phyloP scores from a whole-genome alignment of 2,797 vertebrate genomes.

The Corythornis leucogaster region DNA sequence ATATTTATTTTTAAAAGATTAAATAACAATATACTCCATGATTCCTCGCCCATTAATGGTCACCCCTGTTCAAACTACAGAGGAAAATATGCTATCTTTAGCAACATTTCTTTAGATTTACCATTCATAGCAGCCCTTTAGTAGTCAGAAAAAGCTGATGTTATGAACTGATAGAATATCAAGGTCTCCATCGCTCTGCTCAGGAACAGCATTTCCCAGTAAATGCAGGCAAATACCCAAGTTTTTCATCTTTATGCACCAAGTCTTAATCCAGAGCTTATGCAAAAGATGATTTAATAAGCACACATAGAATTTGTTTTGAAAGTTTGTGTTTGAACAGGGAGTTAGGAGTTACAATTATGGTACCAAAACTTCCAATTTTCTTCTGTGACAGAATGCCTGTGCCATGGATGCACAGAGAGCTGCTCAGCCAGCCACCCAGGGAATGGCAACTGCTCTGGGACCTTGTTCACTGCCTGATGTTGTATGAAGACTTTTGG shows the following conservation, averaged over 20 bases:
- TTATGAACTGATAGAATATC: neutral
- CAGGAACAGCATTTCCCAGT: neutral
- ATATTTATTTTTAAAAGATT: neutral
- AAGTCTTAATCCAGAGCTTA: neutral
- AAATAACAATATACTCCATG: neutral
- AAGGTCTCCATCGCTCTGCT: neutral
- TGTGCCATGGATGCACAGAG: neutral
- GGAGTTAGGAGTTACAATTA: neutral
- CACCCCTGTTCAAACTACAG: neutral
- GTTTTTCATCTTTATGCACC: neutral
- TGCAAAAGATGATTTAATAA: neutral
- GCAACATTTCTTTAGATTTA: neutral
- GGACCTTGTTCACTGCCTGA: neutral
- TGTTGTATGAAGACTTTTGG: neutral
- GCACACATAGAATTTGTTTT: neutral
- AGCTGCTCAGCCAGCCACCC: neutral
- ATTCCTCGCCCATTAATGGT: neutral
- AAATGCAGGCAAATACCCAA: neutral
- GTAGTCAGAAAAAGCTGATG: neutral
- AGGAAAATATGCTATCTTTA: neutral
- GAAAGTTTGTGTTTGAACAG: neutral
- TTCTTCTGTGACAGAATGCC: neutral
- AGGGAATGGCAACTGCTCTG: rapidly evolving
- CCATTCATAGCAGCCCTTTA: neutral
- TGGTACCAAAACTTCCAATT: neutral